Base-by-base conservation (phyloP, 2,888 invertebrate genomes). In the Scelioninae gen. 1 region DNA sequence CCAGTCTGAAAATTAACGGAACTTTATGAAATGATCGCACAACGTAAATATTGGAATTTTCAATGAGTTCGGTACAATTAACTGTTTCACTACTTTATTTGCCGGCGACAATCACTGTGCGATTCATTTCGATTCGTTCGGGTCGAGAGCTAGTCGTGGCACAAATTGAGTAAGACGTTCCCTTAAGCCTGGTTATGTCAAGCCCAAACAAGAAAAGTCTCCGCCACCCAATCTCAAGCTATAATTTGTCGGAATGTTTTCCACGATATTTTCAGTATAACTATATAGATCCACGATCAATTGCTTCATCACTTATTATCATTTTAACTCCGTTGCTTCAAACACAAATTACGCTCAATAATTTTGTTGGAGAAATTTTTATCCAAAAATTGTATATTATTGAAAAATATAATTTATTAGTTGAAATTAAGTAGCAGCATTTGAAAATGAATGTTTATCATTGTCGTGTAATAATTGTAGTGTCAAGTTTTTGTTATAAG, bases 131-230 rank as follows among this genome's bases (percentile, higher is more conserved):
- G 69, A 71, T 62, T 85, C 83, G 40, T 10, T 40, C 40, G 4
- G 10, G 40, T 11, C 4, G 40, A 11, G 5, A 11, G 40, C 4
- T 5, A 69, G 81, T 82, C 72, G 55, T 71, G 84, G 77, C 85
- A 83, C 85, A 86, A 87, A 87, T 86, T 86, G 85, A 84, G 76
- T 75, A 74, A 82, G 77, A 78, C 69, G 75, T 75, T 60, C 9
- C 9, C 34, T 34, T 80, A 74, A 80, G 56, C 49, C 45, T 16
- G 34, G 32, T 23, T 66, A 32, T 56, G 65, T 78, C 71, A 65
- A 65, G 65, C 13, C 69, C 51, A 66, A 75, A 81, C 47, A 68
- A 69, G 63, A 72, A 69, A 69, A 69, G 66, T 58, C 53, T 68
- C 63, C 15, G 38, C 38, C 55, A 38, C 38, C 47, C 62, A 55